Percentiles rank a stretch among this genome's conserved stretches.
Evolutionary conservation across 2,113 vertebrate genomes (phyloP).

Genomic region (Shinisaurus crocodilurus): DNA sequence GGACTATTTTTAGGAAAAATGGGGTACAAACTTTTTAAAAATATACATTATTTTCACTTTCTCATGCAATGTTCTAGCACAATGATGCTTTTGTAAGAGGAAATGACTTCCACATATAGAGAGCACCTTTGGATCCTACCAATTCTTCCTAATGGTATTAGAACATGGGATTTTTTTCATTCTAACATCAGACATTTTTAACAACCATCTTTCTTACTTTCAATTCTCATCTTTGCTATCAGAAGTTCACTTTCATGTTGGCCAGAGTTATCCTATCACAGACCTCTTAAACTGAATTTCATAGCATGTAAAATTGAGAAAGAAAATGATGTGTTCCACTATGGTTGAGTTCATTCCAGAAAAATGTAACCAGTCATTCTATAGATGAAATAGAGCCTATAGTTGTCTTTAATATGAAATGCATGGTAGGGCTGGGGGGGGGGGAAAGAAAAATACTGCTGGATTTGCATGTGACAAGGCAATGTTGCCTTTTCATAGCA

Average conservation of each 20-base stretch:
- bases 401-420: background rate
- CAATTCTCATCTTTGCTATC: background rate
- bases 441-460: background rate
- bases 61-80: background rate
- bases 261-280: background rate
- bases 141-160: background rate
- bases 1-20: no score
- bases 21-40: background rate
- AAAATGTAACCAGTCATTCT: background rate
- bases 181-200: background rate
- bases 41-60: background rate
- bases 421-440: background rate
- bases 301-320: background rate
- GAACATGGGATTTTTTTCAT: background rate
- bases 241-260: background rate
- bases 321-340: background rate
- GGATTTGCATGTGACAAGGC: background rate
- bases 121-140: background rate
- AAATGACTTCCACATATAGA: background rate
- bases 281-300: background rate
- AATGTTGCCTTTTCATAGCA: background rate
- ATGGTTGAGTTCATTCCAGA: background rate
- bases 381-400: background rate
- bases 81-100: background rate
- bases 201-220: no score